Evolutionary conservation across 2,888 invertebrate species (phyloP).

Genomic region (Malacosoma neustria): DNA sequence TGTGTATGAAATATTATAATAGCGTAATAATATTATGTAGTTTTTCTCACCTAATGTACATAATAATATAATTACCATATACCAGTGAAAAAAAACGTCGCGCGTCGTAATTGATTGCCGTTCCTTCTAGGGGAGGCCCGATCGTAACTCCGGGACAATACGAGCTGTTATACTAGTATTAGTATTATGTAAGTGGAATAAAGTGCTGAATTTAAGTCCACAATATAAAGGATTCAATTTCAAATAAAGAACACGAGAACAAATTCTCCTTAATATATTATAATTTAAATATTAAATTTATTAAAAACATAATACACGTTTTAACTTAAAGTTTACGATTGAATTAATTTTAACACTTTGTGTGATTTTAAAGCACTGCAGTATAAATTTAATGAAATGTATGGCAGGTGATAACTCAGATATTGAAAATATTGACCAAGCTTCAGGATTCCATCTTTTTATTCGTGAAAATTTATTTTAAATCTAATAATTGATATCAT

Average conservation of each 20-base stretch:
- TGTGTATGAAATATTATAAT: too few relatives aligned
- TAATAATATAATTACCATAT: neutral
- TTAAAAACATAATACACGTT: neutral
- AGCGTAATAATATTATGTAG: too few relatives aligned
- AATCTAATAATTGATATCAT: neutral
- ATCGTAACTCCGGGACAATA: too few relatives aligned
- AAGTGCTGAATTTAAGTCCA: neutral
- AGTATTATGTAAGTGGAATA: neutral
- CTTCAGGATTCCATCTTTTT: too few relatives aligned
- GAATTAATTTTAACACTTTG: neutral
- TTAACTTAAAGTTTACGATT: neutral
- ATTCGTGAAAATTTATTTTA: neutral
- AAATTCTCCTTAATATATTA: neutral
- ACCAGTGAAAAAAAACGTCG: too few relatives aligned
- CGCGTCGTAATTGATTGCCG: too few relatives aligned
- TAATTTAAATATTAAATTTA: neutral
- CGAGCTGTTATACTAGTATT: too few relatives aligned
- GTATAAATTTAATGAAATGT: neutral
- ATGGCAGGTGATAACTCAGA: too few relatives aligned
- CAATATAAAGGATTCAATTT: neutral
- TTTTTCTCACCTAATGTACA: neutral
- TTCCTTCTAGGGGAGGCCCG: too few relatives aligned
- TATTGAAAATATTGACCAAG: too few relatives aligned
- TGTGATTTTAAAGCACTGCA: neutral
- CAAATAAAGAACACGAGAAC: neutral